Evolutionary conservation across 2,888 invertebrate species (phyloP).

Genomic region (Lasioglossum malachurum): DNA sequence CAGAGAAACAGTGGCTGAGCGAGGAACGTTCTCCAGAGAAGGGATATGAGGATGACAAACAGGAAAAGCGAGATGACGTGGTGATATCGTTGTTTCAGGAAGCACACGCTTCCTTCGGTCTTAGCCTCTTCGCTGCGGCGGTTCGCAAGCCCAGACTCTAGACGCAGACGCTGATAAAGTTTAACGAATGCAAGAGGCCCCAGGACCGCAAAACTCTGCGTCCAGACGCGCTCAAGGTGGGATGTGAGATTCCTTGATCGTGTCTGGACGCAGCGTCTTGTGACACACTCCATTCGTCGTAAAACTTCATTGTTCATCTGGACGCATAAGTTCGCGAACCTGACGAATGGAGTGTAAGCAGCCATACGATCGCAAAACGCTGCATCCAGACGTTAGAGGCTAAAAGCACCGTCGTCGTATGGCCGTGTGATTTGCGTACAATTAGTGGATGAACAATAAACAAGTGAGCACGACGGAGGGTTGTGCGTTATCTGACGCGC

Average conservation of each 20-base stretch:
- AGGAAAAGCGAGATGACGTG: conserved; percentile 15
- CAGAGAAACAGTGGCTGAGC: background rate
- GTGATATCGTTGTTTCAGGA: background rate
- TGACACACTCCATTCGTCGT: no score
- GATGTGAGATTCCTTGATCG: no score
- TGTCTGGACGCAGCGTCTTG: no score
- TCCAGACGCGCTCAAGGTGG: no score
- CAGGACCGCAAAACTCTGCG: no score
- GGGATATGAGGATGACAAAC: conserved; percentile 3
- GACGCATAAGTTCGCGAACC: no score
- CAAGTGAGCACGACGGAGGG: background rate
- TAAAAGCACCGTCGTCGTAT: background rate
- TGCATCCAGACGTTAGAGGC: background rate
- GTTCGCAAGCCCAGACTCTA: no score
- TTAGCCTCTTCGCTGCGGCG: background rate
- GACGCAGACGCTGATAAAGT: no score
- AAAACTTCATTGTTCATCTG: no score
- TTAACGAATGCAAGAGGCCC: no score
- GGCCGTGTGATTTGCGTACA: background rate
- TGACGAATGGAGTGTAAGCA: no score
- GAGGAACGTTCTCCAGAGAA: background rate
- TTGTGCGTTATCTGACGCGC: background rate
- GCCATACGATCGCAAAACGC: no score
- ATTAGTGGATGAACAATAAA: background rate
- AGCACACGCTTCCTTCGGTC: background rate